Evolutionary conservation across 2,797 vertebrate genomes (phyloP).

Genomic region (Halcyon leucocephala): DNA sequence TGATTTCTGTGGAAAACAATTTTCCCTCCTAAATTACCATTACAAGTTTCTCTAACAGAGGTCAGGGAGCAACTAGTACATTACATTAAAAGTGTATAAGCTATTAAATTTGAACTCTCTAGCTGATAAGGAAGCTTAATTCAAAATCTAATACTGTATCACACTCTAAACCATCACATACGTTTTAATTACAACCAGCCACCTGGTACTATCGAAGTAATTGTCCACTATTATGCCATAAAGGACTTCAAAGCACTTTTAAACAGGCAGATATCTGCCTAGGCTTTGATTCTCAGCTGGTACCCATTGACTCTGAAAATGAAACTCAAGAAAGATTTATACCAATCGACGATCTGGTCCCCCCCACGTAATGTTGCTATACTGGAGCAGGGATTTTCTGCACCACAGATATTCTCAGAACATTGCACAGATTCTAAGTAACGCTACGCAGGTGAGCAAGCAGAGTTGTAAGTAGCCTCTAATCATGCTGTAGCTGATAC

Average conservation of each 20-base stretch:
- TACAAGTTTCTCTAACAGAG: background rate
- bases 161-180: background rate
- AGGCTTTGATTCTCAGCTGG: background rate
- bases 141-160: background rate
- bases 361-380: background rate
- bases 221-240: background rate
- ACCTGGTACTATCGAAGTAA: background rate
- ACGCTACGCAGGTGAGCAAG: background rate
- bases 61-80: background rate
- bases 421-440: background rate
- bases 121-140: background rate
- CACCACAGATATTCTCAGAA: background rate
- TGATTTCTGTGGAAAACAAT: background rate
- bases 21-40: background rate
- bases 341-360: background rate
- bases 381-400: background rate
- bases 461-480: background rate
- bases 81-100: background rate
- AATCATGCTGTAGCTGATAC: background rate
- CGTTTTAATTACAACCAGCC: background rate
- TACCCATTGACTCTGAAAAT: background rate
- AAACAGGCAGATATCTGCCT: background rate
- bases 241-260: background rate
- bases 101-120: background rate
- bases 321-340: background rate